These are phyloP conservation scores for Cyrtonyx montezumae DNA, from an alignment of 2,113 vertebrate species.

Conservation along the genomic window DNA sequence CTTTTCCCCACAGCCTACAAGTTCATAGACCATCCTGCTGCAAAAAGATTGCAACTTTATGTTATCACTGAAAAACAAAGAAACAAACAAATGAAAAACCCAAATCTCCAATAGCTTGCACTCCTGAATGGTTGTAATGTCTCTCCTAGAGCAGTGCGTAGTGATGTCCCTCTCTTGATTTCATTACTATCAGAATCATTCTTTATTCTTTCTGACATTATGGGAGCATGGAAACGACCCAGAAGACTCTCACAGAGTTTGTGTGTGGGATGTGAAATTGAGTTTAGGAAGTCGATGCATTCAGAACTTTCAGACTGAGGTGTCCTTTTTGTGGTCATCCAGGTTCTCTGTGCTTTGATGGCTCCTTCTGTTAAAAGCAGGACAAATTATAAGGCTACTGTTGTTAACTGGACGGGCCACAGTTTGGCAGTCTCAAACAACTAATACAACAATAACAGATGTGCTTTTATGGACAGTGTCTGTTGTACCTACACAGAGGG, in stretches of 20 bases:
- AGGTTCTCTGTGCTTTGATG: slow-evolving; percentile 35
- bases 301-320: slow-evolving; percentile 14
- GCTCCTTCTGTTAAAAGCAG: slow-evolving; percentile 46
- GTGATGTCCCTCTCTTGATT: not conserved
- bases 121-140: not conserved
- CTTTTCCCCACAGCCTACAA: not conserved
- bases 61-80: not conserved
- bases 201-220: not conserved
- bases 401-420: not conserved
- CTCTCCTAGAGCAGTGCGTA: not conserved
- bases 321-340: not conserved
- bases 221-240: not conserved
- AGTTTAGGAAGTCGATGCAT: not conserved
- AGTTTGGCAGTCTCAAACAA: not conserved
- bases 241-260: not conserved
- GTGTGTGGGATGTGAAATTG: not conserved
- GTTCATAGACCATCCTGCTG: not conserved
- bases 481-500: not conserved
- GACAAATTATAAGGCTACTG: not conserved
- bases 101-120: not conserved
- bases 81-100: rapidly evolving
- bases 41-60: not conserved
- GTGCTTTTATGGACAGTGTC: not conserved
- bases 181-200: not conserved
- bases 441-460: not conserved